Evolutionary conservation across 1,140 invertebrate species (phyloP).

Genomic region (honey bee (Apis mellifera)): Amel_HAv3.1 CM009935.2:10582501-10583000

Average conservation of each 20-base stretch:
- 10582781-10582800: neutral
- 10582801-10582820: neutral
- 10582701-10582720: slow-evolving; percentile 18
- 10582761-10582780: slow-evolving; percentile 2
- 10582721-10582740: slow-evolving; percentile 3
- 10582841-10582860: neutral
- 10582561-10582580: neutral
- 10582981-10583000: neutral
- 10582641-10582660: slow-evolving; percentile 40
- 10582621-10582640: slow-evolving; percentile 1
- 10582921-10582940: neutral
- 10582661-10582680: slow-evolving; percentile 26
- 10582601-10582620: slow-evolving; percentile 13
- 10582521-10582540: neutral
- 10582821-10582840: neutral
- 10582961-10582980: neutral
- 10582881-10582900: neutral
- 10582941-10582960: neutral
- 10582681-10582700: slow-evolving; percentile 6
- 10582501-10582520: neutral
- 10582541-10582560: neutral
- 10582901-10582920: neutral
- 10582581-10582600: slow-evolving; percentile 2
- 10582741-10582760: slow-evolving; percentile 30
- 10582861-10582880: neutral